These are phyloP conservation scores for Hylaea fasciaria DNA, from an alignment of 2,888 invertebrate genomes.

Conservation along the genomic window DNA sequence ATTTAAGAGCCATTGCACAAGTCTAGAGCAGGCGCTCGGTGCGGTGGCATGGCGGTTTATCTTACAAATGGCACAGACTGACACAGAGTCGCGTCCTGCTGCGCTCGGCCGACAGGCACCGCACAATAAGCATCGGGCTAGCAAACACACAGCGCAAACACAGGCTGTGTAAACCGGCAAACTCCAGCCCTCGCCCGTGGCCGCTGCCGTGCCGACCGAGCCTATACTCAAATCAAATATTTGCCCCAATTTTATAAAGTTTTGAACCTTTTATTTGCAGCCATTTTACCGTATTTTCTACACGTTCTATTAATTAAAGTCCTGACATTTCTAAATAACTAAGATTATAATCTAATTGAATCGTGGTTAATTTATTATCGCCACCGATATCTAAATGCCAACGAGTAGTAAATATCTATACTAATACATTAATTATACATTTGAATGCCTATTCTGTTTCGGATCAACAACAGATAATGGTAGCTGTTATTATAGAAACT, in stretches of 20 bases:
- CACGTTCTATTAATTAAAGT: not conserved
- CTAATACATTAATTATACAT: no score
- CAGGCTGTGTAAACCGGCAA: slow-evolving; percentile 62
- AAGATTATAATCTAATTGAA: slow-evolving; percentile 15
- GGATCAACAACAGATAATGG: no score
- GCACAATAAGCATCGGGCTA: slow-evolving; percentile 67
- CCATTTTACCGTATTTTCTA: not conserved
- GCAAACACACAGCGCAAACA: slow-evolving; percentile 68
- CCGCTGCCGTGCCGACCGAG: slow-evolving; percentile 22
- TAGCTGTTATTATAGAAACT: slow-evolving; percentile 1
- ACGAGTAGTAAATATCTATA: slow-evolving; percentile 4
- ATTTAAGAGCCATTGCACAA: not conserved
- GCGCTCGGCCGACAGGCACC: slow-evolving; percentile 4
- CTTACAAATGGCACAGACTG: not conserved
- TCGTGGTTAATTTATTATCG: slow-evolving; percentile 6
- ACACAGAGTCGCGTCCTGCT: no score
- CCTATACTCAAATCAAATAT: slow-evolving; percentile 28
- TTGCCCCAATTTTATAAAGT: slow-evolving; percentile 36
- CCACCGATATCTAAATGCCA: slow-evolving; percentile 15
- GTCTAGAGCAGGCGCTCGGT: not conserved
- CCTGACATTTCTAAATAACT: slow-evolving; percentile 3
- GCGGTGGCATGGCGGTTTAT: not conserved
- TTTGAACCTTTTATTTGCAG: slow-evolving; percentile 16
- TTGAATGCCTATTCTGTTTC: no score
- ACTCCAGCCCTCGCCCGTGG: slow-evolving; percentile 47